These are phyloP conservation scores for Danio choprae DNA, from an alignment of 2,797 vertebrate species.

Conservation along the genomic window DNA sequence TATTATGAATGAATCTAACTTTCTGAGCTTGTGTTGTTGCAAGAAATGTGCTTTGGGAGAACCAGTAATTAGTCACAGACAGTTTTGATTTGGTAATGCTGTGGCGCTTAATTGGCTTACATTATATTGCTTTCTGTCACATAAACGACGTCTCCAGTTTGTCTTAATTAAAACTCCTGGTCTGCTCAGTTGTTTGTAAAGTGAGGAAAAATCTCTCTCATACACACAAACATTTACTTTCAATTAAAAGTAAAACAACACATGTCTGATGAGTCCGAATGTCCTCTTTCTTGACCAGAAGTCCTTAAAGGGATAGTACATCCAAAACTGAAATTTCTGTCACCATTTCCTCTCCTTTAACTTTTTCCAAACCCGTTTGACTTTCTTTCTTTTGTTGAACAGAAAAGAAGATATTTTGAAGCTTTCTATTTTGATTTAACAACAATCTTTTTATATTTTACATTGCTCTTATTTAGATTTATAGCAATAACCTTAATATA, in stretches of 20 bases:
- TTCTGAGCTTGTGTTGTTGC: not conserved
- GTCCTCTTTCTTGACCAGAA: not conserved
- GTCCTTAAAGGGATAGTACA: not conserved
- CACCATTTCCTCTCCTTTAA: too few relatives aligned
- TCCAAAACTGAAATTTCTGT: too few relatives aligned
- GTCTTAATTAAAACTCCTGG: slow-evolving; percentile 38
- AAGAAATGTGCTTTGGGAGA: slow-evolving; percentile 1
- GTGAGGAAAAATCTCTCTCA: not conserved
- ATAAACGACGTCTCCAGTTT: slow-evolving; percentile 33
- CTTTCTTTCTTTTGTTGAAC: too few relatives aligned
- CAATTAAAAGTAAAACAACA: slow-evolving; percentile 12
- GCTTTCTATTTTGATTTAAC: not conserved
- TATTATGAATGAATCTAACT: not conserved
- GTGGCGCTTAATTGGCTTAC: slow-evolving; percentile 20
- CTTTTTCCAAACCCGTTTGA: too few relatives aligned
- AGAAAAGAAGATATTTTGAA: too few relatives aligned
- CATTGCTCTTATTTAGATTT: not conserved
- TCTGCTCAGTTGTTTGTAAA: slow-evolving; percentile 20
- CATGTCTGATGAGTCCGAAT: not conserved
- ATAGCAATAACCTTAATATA: slow-evolving; percentile 1
- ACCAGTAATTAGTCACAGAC: slow-evolving; percentile 19
- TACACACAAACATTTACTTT: slow-evolving; percentile 27
- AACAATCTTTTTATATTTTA: not conserved
- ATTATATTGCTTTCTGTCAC: slow-evolving; percentile 19
- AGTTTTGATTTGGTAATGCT: slow-evolving; percentile 24